Evolutionary conservation across 2,113 vertebrate genomes (phyloP), one percentile per base, ranked within the genome.

Genomic region (Empidonax alnorum): DNA sequence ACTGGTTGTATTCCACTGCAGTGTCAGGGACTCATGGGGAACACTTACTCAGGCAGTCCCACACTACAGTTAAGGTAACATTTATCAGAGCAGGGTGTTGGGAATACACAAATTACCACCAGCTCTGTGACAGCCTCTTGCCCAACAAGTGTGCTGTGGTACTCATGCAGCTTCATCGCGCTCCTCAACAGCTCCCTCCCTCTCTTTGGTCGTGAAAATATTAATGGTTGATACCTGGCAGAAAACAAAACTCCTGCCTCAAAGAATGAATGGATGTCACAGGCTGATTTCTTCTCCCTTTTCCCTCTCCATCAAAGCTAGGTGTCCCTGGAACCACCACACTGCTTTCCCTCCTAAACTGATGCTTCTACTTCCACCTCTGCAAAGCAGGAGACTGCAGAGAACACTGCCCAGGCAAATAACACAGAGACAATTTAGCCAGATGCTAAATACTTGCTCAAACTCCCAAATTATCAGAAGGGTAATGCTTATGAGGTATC

Each of bases 101-200:
- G 61, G 39, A 30, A 16, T 4, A 20, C 0, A 6, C 33, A 24
- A 12, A 0, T 53, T 14, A 56, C 35, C 14, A 39, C 24, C 16
- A 30, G 50, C 33, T 52, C 39, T 1, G 0, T 14, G 28, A 20
- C 66, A 74, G 31, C 17, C 30, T 59, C 62, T 49, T 50, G 17
- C 37, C 7, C 2, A 1, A 14, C 35, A 72, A 15, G 1, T 0
- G 0, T 18, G 24, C 61, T 68, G 8, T 2, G 6, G 33, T 22
- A 12, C 14, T 25, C 21, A 30, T 2, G 15, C 8, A 42, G 17
- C n/a, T 44, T 50, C 25, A 16, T 9, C 18, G 39, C 24, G 37
- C 42, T 73, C 53, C 42, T 58, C 62, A 53, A 25, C 44, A 58
- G 44, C 35, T 76, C 44, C 49, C 52, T 28, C 52, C 15, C 55